phyloP scores from a whole-genome alignment of 2,113 vertebrate genomes.

The Smithornis capensis region DNA sequence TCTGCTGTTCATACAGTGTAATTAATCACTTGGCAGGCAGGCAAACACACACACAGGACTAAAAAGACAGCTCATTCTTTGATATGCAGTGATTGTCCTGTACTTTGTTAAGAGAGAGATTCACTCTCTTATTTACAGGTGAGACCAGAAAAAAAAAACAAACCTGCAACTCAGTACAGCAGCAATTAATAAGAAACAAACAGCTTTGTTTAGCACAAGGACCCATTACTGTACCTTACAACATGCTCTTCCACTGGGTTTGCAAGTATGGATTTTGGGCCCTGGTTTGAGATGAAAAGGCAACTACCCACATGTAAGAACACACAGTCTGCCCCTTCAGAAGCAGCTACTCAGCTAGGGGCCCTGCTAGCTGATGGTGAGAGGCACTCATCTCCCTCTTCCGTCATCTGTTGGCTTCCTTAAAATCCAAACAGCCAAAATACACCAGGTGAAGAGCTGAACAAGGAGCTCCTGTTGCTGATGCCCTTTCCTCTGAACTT shows the following conservation, averaged over 20 bases:
- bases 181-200: neutral
- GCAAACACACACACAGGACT: neutral
- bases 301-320: neutral
- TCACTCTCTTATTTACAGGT: neutral
- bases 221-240: neutral
- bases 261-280: neutral
- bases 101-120: neutral
- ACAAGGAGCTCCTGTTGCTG: neutral
- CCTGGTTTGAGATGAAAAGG: neutral
- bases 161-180: neutral
- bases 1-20: slow-evolving; percentile 39
- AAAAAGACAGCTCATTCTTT: slow-evolving; percentile 23
- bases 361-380: neutral
- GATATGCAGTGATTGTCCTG: neutral
- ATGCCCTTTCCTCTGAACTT: neutral
- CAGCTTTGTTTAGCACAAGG: neutral
- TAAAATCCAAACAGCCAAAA: neutral
- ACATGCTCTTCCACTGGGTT: neutral
- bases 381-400: neutral
- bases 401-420: neutral
- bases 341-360: neutral
- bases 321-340: neutral
- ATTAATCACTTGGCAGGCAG: slow-evolving; percentile 65
- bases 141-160: neutral
- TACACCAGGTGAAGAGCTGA: neutral